Evolutionary conservation across 2,888 invertebrate genomes (phyloP).

Genomic region (Phaonia tiefii): DNA sequence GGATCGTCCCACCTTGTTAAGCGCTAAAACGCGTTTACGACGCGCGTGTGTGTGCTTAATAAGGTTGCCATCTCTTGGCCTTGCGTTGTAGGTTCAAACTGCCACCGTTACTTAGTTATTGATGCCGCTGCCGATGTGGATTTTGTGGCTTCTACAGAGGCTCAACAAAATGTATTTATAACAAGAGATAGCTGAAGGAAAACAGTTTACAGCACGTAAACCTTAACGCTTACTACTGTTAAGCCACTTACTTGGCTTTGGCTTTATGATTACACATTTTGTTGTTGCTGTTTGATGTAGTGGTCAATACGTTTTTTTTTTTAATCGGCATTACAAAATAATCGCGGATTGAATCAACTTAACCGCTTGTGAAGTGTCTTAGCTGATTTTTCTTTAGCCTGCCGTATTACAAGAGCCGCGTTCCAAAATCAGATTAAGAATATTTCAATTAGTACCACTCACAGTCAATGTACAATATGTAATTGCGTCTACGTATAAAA

Average conservation of each 20-base stretch:
- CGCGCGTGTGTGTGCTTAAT: constrained; percentile 60
- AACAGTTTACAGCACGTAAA: constrained; percentile 62
- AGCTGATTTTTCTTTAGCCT: constrained; percentile 27
- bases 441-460: constrained; percentile 67
- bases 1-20: constrained; percentile 68
- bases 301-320: constrained; percentile 18
- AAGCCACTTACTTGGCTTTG: constrained; percentile 59
- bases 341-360: constrained; percentile 55
- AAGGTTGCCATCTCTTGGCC: constrained; percentile 29
- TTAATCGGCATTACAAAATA: no score
- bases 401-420: constrained; percentile 22
- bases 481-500: constrained; percentile 48
- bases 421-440: constrained; percentile 62
- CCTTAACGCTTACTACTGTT: constrained; percentile 67
- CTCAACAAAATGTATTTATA: constrained; percentile 63
- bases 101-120: constrained; percentile 60
- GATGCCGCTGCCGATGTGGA: constrained; percentile 19
- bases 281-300: not conserved
- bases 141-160: constrained; percentile 28
- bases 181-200: constrained; percentile 52
- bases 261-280: constrained; percentile 17
- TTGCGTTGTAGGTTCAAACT: constrained; percentile 44
- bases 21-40: constrained; percentile 66
- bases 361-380: constrained; percentile 36
- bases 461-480: constrained; percentile 53